Evolutionary conservation across 2,888 invertebrate genomes (phyloP).

Genomic region (Holacanthella duospinosa): DNA sequence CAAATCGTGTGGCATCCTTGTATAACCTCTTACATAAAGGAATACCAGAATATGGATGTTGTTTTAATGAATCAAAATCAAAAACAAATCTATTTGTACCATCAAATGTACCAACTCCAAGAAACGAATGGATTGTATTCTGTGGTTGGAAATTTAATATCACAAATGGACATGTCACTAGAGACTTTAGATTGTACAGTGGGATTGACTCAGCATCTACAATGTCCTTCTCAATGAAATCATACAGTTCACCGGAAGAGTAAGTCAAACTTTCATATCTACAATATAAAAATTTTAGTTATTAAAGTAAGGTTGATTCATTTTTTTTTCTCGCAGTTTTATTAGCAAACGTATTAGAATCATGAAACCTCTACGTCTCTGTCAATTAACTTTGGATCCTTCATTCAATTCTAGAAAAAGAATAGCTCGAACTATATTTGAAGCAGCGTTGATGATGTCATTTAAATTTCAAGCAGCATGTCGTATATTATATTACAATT

Average conservation of each 20-base stretch:
- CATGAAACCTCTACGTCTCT: constrained; percentile 20
- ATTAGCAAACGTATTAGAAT: constrained; percentile 16
- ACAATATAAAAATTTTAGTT: not conserved
- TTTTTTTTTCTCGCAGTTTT: constrained; percentile 20
- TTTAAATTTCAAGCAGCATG: constrained; percentile 32
- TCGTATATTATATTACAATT: constrained; percentile 22
- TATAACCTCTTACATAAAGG: constrained; percentile 16
- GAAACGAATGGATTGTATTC: constrained; percentile 12
- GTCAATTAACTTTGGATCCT: constrained; percentile 20
- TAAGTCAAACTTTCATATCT: constrained; percentile 8
- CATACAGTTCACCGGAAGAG: constrained; percentile 15
- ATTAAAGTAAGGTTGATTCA: too few relatives aligned
- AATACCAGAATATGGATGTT: constrained; percentile 12
- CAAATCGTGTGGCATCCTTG: constrained; percentile 14
- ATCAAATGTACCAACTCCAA: not conserved
- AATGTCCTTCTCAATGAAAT: constrained; percentile 14
- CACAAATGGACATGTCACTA: constrained; percentile 23
- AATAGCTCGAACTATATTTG: constrained; percentile 21
- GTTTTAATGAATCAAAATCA: constrained; percentile 19
- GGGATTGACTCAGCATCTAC: constrained; percentile 24
- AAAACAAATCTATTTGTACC: constrained; percentile 17
- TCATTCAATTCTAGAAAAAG: constrained; percentile 22
- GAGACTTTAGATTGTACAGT: constrained; percentile 24
- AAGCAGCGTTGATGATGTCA: constrained; percentile 20
- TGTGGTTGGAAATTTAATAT: constrained; percentile 31